Conservation (phyloP, 2,113 vertebrate species). For the Phycodurus eques region DNA sequence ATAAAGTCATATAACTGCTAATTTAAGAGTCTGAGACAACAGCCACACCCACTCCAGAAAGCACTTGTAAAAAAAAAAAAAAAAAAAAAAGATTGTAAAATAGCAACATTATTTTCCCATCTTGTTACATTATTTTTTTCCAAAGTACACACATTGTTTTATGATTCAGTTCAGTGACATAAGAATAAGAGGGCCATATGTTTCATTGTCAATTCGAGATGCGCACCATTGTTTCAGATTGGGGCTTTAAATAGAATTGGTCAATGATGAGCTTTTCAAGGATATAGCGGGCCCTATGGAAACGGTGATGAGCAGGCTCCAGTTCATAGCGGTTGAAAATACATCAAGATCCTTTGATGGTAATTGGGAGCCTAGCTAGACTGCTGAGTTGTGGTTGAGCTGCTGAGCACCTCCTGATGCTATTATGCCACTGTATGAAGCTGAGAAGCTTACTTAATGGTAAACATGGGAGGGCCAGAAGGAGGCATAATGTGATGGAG, state of each 20-base stretch:
- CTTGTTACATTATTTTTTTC: neutral
- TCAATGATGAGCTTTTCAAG: slow-evolving; percentile 29
- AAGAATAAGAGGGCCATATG: neutral
- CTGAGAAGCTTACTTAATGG: slow-evolving; percentile 30
- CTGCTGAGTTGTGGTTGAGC: slow-evolving; percentile 29
- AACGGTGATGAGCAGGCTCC: slow-evolving; percentile 25
- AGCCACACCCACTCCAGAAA: too few relatives aligned
- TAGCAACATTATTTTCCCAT: neutral
- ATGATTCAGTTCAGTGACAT: neutral
- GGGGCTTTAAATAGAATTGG: slow-evolving; percentile 22
- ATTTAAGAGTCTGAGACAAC: too few relatives aligned
- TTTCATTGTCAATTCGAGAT: neutral
- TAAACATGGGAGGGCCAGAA: slow-evolving; percentile 29
- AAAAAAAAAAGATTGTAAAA: neutral
- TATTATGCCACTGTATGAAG: slow-evolving; percentile 29
- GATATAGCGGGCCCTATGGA: slow-evolving; percentile 33
- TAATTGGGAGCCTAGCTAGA: slow-evolving; percentile 54
- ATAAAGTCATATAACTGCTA: too few relatives aligned
- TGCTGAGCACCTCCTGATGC: slow-evolving; percentile 24
- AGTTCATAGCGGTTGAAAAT: slow-evolving; percentile 30
- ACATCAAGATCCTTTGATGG: slow-evolving; percentile 40
- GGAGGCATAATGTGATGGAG: slow-evolving; percentile 44
- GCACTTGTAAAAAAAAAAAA: neutral
- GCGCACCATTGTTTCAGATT: slow-evolving; percentile 1
- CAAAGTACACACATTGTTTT: neutral